Evolutionary conservation across 2,797 vertebrate genomes (phyloP).

Genomic region (Gastrophryne carolinensis): DNA sequence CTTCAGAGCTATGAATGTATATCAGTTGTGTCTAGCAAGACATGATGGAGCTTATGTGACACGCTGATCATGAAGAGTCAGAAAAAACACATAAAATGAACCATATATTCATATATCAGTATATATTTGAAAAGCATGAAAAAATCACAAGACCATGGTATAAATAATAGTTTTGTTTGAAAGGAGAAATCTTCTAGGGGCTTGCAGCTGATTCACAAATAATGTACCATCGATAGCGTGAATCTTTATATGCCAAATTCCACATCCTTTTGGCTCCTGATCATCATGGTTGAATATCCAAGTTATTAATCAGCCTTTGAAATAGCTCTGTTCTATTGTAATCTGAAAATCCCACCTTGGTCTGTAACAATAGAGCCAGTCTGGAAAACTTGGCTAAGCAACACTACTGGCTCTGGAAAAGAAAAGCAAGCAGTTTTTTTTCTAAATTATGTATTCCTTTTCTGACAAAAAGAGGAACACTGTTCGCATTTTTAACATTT

Average conservation of each 20-base stretch:
- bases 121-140: background rate
- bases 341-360: conserved; percentile 25
- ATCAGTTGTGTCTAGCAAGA: background rate
- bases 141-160: background rate
- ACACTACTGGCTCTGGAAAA: background rate
- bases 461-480: background rate
- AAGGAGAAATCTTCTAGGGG: background rate
- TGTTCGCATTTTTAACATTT: background rate
- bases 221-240: background rate
- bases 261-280: conserved; percentile 23
- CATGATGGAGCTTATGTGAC: conserved; percentile 11
- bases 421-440: conserved; percentile 1
- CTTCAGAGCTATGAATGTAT: too few species aligned
- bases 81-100: conserved; percentile 1
- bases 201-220: conserved; percentile 1
- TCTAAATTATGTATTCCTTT: conserved; percentile 9
- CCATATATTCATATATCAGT: background rate
- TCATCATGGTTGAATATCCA: conserved; percentile 20
- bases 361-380: conserved; percentile 33
- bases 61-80: conserved; percentile 1
- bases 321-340: background rate
- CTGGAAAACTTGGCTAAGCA: conserved; percentile 9
- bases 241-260: conserved; percentile 20
- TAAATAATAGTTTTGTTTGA: background rate
- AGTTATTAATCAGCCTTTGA: background rate